Evolutionary conservation across 1,140 invertebrate species (phyloP).

Genomic region (Zaprionus davidi): DNA sequence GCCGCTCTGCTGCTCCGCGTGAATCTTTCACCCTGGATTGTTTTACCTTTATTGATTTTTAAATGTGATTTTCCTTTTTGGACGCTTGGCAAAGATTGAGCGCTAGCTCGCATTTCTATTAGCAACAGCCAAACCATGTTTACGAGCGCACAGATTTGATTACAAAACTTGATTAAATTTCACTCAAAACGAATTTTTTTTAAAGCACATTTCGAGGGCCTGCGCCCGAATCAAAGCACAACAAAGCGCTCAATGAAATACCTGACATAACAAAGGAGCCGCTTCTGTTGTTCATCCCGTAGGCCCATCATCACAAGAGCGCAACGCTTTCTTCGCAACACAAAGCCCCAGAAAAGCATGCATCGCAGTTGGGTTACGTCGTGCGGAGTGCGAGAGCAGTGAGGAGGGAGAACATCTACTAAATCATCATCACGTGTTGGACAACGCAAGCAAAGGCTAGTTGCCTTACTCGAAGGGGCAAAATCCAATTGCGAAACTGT

Average conservation of each 20-base stretch:
- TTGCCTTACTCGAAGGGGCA: not conserved
- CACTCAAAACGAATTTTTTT: conserved; percentile 40
- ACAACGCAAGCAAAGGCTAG: not conserved
- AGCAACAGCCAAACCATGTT: conserved; percentile 31
- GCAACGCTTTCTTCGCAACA: not conserved
- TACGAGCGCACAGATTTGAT: conserved; percentile 65
- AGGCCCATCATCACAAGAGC: conserved; percentile 16
- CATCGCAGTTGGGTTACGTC: conserved; percentile 3
- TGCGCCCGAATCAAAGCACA: conserved; percentile 8
- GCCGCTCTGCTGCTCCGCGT: not conserved
- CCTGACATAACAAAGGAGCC: conserved; percentile 32
- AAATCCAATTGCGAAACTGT: conserved; percentile 28
- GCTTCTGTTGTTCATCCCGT: conserved; percentile 19
- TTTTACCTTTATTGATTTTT: conserved; percentile 81
- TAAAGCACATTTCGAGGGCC: conserved; percentile 33
- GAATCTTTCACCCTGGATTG: conserved; percentile 42
- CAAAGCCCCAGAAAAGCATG: conserved; percentile 4
- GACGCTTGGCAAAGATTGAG: conserved; percentile 9
- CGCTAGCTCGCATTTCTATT: conserved; percentile 66
- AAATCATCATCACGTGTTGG: not conserved
- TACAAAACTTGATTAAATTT: conserved; percentile 76
- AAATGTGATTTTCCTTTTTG: conserved; percentile 69
- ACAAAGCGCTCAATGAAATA: conserved; percentile 47
- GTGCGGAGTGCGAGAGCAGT: not conserved
- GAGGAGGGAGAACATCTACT: not conserved